Conservation (phyloP, 92 coral and sea anemone species). For the Heteractis magnifica region DNA sequence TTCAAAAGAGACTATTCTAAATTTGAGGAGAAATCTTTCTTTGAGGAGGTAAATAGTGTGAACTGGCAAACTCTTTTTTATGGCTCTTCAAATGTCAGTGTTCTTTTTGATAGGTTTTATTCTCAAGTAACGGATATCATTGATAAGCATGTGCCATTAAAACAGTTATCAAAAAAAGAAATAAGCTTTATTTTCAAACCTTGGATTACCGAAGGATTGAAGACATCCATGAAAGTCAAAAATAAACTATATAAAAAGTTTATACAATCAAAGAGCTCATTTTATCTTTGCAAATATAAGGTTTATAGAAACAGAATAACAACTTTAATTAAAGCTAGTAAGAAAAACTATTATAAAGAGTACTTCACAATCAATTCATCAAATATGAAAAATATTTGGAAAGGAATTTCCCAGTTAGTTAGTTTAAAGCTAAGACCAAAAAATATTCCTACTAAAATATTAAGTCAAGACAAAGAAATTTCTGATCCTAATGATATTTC, state of each 20-base stretch:
- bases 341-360: constrained; percentile 30
- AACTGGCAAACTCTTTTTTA: too few species aligned
- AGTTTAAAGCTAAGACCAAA: constrained; percentile 17
- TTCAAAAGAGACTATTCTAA: too few species aligned
- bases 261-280: constrained; percentile 30
- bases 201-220: constrained; percentile 46
- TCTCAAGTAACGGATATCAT: too few species aligned
- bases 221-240: constrained; percentile 32
- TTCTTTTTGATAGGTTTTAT: too few species aligned
- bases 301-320: constrained; percentile 44
- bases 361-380: constrained; percentile 22
- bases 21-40: too few species aligned
- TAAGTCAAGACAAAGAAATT: constrained; percentile 13
- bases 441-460: constrained; percentile 19
- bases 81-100: too few species aligned
- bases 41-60: too few species aligned
- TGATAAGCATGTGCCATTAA: not conserved
- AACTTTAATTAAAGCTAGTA: constrained; percentile 35
- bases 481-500: constrained; percentile 24
- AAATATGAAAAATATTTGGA: constrained; percentile 32
- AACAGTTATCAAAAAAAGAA: constrained; percentile 30
- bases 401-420: constrained; percentile 32
- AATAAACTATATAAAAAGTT: too few species aligned
- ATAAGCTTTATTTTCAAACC: constrained; percentile 28
- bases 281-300: constrained; percentile 40